Percentiles rank a stretch among this genome's conserved stretches.
phyloP scores from a whole-genome alignment of 2,888 invertebrate species.

The Cactoblastis cactorum region DNA sequence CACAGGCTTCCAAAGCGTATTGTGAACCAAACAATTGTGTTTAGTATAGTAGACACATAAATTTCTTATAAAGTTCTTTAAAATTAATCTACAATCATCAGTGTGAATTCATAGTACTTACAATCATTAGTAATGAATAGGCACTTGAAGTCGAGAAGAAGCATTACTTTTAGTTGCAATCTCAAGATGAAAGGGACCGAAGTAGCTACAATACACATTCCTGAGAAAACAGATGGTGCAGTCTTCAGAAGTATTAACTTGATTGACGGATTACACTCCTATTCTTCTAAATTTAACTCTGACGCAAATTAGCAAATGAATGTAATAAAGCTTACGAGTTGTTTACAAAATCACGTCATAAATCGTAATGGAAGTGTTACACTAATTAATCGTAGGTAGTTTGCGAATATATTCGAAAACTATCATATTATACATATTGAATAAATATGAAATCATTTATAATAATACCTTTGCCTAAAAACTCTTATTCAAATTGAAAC shows the following conservation, averaged over 20 bases:
- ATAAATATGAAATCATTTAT: not conserved
- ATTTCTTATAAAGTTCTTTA: too few species aligned
- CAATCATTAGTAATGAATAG: too few species aligned
- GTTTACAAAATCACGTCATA: conserved; percentile 27
- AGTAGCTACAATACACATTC: not conserved
- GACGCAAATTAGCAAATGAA: conserved; percentile 44
- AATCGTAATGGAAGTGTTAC: conserved; percentile 15
- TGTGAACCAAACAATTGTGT: too few species aligned
- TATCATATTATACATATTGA: not conserved
- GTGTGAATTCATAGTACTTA: too few species aligned
- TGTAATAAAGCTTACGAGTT: conserved; percentile 28
- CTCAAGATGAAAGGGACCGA: not conserved
- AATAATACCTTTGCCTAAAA: not conserved
- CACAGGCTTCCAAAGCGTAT: too few species aligned
- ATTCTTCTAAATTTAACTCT: conserved; percentile 44
- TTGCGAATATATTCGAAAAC: not conserved
- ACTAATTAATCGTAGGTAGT: not conserved
- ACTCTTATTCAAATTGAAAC: too few species aligned
- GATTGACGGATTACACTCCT: conserved; percentile 40
- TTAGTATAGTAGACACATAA: too few species aligned
- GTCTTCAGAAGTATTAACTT: not conserved
- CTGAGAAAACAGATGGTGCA: not conserved
- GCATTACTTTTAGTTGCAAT: not conserved
- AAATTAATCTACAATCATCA: too few species aligned
- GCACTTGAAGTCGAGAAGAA: too few species aligned